Percentiles rank a stretch among this genome's conserved stretches.
phyloP scores from a whole-genome alignment of 2,113 vertebrate genomes.

The Noturus placidus region DNA sequence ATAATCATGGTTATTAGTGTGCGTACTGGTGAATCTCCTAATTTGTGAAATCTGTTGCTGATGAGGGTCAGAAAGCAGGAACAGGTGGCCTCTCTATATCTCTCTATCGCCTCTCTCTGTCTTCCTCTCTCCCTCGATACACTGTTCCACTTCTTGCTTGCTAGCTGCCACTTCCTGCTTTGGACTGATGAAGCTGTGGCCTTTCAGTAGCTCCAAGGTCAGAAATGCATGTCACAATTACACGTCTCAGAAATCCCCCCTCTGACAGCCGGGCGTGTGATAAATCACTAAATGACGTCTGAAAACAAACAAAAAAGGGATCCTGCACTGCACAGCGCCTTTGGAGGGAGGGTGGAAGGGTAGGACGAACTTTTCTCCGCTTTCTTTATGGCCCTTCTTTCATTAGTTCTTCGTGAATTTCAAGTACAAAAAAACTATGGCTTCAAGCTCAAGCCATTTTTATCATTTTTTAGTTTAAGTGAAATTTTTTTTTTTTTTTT shows the following conservation, averaged over 20 bases:
- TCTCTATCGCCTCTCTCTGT: conserved; percentile 1
- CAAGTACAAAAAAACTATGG: background rate
- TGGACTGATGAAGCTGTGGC: conserved; percentile 56
- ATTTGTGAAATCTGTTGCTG: conserved; percentile 63
- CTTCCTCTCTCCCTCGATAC: conserved; percentile 47
- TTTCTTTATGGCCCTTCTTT: background rate
- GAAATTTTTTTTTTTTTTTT: background rate
- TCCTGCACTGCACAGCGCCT: background rate
- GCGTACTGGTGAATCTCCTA: conserved; percentile 58
- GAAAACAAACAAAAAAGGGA: conserved; percentile 53
- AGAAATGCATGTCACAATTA: conserved; percentile 66
- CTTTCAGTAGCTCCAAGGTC: conserved; percentile 62
- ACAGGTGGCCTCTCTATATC: conserved; percentile 66
- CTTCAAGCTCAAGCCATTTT: background rate
- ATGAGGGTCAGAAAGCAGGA: conserved; percentile 70
- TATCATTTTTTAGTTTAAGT: background rate
- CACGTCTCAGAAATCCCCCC: conserved; percentile 52
- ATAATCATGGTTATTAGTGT: conserved; percentile 61
- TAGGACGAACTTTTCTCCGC: background rate
- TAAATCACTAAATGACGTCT: conserved; percentile 59
- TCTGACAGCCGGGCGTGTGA: conserved; percentile 47
- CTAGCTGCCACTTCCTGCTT: conserved; percentile 29
- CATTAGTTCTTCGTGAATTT: background rate
- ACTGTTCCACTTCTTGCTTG: conserved; percentile 38
- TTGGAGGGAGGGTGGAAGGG: background rate